Evolutionary conservation across 2,797 vertebrate species (phyloP).

Genomic region (Lacerta bilineata): DNA sequence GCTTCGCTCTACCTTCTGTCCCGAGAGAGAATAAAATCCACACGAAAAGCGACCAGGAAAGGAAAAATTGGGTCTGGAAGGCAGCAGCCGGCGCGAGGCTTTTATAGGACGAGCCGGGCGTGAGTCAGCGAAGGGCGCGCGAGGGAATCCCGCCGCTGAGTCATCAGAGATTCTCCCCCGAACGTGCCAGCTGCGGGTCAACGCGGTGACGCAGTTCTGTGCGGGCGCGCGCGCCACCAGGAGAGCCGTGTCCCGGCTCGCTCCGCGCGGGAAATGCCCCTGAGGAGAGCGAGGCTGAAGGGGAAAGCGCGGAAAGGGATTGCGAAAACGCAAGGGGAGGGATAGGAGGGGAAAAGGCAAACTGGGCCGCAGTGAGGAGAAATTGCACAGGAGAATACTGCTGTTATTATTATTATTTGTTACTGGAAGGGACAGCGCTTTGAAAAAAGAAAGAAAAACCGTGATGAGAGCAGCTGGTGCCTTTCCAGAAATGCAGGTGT

Average conservation of each 20-base stretch:
- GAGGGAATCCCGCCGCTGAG: constrained; percentile 24
- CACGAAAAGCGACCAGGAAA: not conserved
- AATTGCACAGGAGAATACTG: no score
- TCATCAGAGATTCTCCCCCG: not conserved
- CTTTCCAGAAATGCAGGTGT: no score
- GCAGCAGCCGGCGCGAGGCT: not conserved
- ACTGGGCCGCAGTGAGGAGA: no score
- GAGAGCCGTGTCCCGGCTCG: no score
- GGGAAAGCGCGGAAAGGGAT: accelerated
- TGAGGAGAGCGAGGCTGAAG: not conserved
- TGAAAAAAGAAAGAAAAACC: no score
- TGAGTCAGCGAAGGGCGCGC: not conserved
- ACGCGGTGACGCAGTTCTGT: no score
- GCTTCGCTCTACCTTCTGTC: not conserved
- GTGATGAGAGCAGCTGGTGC: no score
- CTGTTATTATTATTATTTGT: no score
- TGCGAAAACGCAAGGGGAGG: not conserved
- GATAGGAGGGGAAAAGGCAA: not conserved
- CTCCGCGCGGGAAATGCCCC: not conserved
- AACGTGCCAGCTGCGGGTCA: not conserved
- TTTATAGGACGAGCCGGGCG: not conserved
- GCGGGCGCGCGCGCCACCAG: not conserved
- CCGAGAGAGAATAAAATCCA: not conserved
- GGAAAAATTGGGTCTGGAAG: not conserved
- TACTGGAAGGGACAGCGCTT: no score